Base-by-base conservation (phyloP, 30 jellyfish, hydroid and myxozoan species). In the Hydra vulgaris region DNA sequence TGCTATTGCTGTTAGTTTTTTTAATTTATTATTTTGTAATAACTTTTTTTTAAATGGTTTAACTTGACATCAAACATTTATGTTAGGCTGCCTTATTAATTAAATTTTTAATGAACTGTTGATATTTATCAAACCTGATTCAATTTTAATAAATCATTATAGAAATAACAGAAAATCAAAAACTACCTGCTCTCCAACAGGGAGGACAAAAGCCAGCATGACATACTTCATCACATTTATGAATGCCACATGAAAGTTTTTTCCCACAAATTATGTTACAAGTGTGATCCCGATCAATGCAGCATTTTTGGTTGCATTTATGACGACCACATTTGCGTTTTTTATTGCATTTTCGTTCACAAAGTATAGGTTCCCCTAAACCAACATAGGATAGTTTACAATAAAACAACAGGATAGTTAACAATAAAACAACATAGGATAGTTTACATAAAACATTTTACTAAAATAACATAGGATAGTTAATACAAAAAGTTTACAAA, bases 171-270 rank as follows among this genome's bases (percentile, higher is more conserved):
- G n/a, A n/a, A n/a, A n/a, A n/a, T n/a, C n/a, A n/a, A n/a, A n/a
- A 54, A 82, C 54, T 79, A 92, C 98, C 89, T 23, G 95, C 95
- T 70, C 88, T 90, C 96, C 96, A 92, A 80, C 98, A 92, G 54
- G 92, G 92, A 18, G 95, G 98, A 70, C 98, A 92, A 83, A 79
- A 87, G 1, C 98, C 98, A 23, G 86, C 73, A 73, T 92, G 98
- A 74, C 98, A 92, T 15, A 85, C 82, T 79, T 92, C 98, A 27
- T 92, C 98, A 70, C 98, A 92, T 67, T 86, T 86, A 79, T 92
- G 98, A 19, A 73, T 79, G 0, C 98, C 98, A 77, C 98, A 92
- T 0, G 88, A 68, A 74, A 92, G 76, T 53, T 92, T 92, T 84
- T 92, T 87, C 1, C 95, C 96, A 80, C 98, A 92, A 23, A 92